A percentile compares a stretch with the other conserved stretches of the same genome.
phyloP scores from a whole-genome alignment of 2,113 vertebrate species.

The Oryctolagus cuniculus region mOryCun1.1 NC_091438.1:130809001-130809500 shows the following conservation, averaged over 20 bases:
- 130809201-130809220: background rate
- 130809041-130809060: no score
- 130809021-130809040: no score
- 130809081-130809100: no score
- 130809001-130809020: no score
- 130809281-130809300: background rate
- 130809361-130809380: background rate
- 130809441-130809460: conserved; percentile 59
- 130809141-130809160: no score
- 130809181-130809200: background rate
- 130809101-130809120: no score
- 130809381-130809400: conserved; percentile 28
- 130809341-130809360: conserved; percentile 50
- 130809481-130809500: background rate
- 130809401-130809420: background rate
- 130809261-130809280: conserved; percentile 27
- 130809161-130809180: conserved; percentile 23
- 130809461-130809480: conserved; percentile 52
- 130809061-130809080: no score
- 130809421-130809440: conserved; percentile 38
- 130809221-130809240: background rate
- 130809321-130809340: conserved; percentile 37
- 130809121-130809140: no score
- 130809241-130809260: conserved; percentile 25
- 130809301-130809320: conserved; percentile 17